Evolutionary conservation across 2,888 invertebrate genomes (phyloP).

Genomic region (Timema cristinae): DNA sequence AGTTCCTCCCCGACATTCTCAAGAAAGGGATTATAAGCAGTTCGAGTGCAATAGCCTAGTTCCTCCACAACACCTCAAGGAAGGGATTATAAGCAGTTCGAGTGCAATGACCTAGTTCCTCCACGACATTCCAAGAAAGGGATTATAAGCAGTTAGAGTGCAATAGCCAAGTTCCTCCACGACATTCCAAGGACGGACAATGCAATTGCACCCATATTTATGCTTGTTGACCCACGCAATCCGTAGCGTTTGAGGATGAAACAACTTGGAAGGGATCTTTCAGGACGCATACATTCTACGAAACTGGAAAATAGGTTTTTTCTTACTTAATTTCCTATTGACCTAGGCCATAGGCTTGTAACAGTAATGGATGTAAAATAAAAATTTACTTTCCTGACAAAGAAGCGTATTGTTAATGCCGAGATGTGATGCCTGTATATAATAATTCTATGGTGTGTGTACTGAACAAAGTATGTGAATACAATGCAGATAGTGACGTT

Average conservation of each 20-base stretch:
- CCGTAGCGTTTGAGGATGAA: conserved; percentile 1
- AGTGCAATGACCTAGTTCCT: no score
- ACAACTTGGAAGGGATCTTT: neutral
- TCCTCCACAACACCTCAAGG: no score
- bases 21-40: neutral
- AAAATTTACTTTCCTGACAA: neutral
- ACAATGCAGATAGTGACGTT: conserved; percentile 1
- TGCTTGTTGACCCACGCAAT: neutral
- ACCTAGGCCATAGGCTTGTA: no score
- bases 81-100: no score
- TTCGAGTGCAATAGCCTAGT: no score
- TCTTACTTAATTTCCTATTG: no score
- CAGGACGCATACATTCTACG: conserved; percentile 4
- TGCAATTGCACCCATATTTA: neutral
- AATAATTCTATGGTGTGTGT: neutral
- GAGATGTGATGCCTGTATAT: neutral
- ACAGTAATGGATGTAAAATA: no score
- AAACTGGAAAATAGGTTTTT: neutral
- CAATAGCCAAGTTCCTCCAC: no score
- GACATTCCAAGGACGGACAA: neutral
- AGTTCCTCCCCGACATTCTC: no score
- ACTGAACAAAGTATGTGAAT: neutral
- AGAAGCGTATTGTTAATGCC: neutral
- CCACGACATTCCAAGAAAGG: no score
- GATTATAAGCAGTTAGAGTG: no score